Percentiles rank a stretch among this genome's conserved stretches.
Conservation (phyloP, 2,888 invertebrate species). For the Drosophila nigricruria region DNA sequence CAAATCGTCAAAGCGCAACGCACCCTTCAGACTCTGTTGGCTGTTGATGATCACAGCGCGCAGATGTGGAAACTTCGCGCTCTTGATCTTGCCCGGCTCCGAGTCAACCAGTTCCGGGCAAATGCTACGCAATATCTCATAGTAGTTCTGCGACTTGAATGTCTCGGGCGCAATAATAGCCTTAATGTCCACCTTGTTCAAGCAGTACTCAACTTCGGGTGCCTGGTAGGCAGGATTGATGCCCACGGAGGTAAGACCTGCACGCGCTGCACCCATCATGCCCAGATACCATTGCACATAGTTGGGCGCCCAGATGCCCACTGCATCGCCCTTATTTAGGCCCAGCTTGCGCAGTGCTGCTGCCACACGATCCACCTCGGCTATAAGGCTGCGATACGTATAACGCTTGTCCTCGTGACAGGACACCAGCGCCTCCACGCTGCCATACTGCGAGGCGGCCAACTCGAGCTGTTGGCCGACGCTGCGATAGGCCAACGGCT, state of each 20-base stretch:
- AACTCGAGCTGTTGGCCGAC: constrained; percentile 87
- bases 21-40: constrained; percentile 85
- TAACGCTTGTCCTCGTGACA: constrained; percentile 86
- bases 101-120: constrained; percentile 87
- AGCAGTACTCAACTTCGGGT: constrained; percentile 89
- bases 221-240: constrained; percentile 91
- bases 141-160: constrained; percentile 89
- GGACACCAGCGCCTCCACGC: constrained; percentile 87
- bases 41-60: constrained; percentile 87
- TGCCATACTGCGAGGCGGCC: constrained; percentile 86
- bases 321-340: constrained; percentile 89
- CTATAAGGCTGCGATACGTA: constrained; percentile 86
- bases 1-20: constrained; percentile 85
- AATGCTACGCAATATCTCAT: constrained; percentile 87
- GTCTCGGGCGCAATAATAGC: constrained; percentile 88
- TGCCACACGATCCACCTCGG: constrained; percentile 88
- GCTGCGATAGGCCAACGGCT: constrained; percentile 86
- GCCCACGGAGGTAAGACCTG: constrained; percentile 90
- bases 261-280: constrained; percentile 89
- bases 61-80: constrained; percentile 86
- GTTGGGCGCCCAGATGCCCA: constrained; percentile 94
- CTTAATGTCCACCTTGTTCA: constrained; percentile 90
- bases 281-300: constrained; percentile 91
- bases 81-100: constrained; percentile 86
- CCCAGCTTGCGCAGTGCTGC: constrained; percentile 90